These are phyloP conservation scores for Hedychridium roseum DNA, from an alignment of 2,888 invertebrate genomes.

Conservation along the genomic window DNA sequence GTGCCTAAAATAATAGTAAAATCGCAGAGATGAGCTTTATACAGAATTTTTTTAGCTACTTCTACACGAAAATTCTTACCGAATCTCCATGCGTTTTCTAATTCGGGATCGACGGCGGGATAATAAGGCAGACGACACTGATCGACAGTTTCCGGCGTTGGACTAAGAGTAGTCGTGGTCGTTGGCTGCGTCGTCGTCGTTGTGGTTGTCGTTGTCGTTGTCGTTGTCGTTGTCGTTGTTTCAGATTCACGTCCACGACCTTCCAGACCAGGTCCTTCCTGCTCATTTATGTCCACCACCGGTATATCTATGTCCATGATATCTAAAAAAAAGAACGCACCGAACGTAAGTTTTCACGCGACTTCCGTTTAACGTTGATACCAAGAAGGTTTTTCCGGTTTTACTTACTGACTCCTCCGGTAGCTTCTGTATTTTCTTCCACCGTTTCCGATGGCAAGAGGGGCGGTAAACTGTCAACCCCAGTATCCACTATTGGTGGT, in stretches of 20 bases:
- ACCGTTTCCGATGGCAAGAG: slow-evolving; percentile 35
- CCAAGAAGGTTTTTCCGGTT: no score
- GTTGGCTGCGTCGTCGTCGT: slow-evolving; percentile 52
- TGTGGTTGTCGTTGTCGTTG: slow-evolving; percentile 58
- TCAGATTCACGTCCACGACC: slow-evolving; percentile 22
- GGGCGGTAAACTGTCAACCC: slow-evolving; percentile 30
- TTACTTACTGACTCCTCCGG: slow-evolving; percentile 42
- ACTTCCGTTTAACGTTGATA: no score
- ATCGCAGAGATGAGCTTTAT: no score
- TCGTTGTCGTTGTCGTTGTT: slow-evolving; percentile 17
- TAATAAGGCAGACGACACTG: slow-evolving; percentile 67
- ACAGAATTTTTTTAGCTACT: no score
- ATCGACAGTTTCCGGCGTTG: slow-evolving; percentile 50
- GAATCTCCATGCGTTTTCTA: slow-evolving; percentile 70
- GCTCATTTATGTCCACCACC: slow-evolving; percentile 12
- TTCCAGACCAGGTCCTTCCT: slow-evolving; percentile 32
- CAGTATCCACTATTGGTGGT: slow-evolving; percentile 28
- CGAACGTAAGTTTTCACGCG: no score
- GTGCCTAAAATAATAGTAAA: slow-evolving; percentile 66
- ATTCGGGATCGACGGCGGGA: slow-evolving; percentile 65
- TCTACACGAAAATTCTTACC: slow-evolving; percentile 67
- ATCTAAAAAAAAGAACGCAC: slow-evolving; percentile 31
- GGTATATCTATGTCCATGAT: slow-evolving; percentile 31
- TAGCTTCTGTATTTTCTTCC: slow-evolving; percentile 26
- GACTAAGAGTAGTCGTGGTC: slow-evolving; percentile 53